These are phyloP conservation scores for Physocephala rufipes DNA, from an alignment of 2,888 invertebrate species.

Conservation along the genomic window DNA sequence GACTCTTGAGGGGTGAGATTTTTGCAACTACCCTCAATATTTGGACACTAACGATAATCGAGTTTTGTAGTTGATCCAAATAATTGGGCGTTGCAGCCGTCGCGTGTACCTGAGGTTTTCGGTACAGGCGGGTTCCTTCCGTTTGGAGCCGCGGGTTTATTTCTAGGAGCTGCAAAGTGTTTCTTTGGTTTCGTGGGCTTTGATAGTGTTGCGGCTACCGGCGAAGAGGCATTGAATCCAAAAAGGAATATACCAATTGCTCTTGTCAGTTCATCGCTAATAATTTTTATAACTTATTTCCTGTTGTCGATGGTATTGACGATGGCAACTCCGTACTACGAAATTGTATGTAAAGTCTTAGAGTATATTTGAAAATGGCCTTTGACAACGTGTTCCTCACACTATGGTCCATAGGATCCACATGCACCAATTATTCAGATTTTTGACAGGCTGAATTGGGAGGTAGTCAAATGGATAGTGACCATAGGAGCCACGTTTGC, in stretches of 20 bases:
- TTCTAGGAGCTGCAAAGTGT: constrained; percentile 86
- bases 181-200: constrained; percentile 97
- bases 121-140: constrained; percentile 93
- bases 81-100: constrained; percentile 81
- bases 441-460: constrained; percentile 80
- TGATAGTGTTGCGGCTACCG: constrained; percentile 89
- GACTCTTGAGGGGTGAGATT: constrained; percentile 81
- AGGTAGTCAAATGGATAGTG: constrained; percentile 86
- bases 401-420: constrained; percentile 70
- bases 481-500: constrained; percentile 92
- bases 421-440: constrained; percentile 89
- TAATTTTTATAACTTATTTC: constrained; percentile 90
- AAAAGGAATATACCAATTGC: constrained; percentile 89
- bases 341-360: constrained; percentile 70
- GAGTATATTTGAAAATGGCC: neutral
- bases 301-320: constrained; percentile 91
- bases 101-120: constrained; percentile 68
- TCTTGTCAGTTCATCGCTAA: constrained; percentile 82
- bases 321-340: constrained; percentile 92
- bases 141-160: constrained; percentile 85
- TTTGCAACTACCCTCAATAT: neutral
- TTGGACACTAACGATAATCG: neutral
- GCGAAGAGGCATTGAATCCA: constrained; percentile 94
- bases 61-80: constrained; percentile 72
- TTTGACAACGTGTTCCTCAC: neutral